Evolutionary conservation across 1,140 invertebrate species (phyloP).

Genomic region (Apis cerana): DNA sequence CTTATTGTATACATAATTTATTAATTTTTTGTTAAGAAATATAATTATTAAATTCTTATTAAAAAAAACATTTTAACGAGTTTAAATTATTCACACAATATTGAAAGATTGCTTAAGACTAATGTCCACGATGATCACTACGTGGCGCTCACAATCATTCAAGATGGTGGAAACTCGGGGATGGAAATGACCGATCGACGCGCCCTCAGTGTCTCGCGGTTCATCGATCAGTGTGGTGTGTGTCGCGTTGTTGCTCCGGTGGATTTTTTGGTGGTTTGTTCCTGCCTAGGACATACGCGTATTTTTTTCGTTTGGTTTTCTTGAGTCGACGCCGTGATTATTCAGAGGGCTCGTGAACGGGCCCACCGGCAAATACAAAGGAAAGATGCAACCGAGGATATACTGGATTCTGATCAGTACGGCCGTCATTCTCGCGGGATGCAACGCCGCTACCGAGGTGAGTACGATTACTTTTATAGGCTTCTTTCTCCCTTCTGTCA

Average conservation of each 20-base stretch:
- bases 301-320: conserved; percentile 27
- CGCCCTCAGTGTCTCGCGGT: conserved; percentile 75
- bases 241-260: conserved; percentile 74
- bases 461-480: conserved; percentile 30
- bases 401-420: conserved; percentile 70
- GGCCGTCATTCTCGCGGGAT: conserved; percentile 64
- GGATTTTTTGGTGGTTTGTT: conserved; percentile 70
- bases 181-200: conserved; percentile 64
- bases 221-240: conserved; percentile 77
- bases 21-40: too few species aligned
- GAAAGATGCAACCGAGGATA: conserved; percentile 75
- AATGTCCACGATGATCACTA: not conserved
- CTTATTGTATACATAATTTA: too few species aligned
- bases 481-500: conserved; percentile 16
- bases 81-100: conserved; percentile 10
- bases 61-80: not conserved
- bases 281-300: conserved; percentile 50
- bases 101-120: not conserved
- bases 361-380: conserved; percentile 47
- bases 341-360: conserved; percentile 33
- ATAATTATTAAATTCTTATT: too few species aligned
- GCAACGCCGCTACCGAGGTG: conserved; percentile 73
- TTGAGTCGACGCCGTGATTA: conserved; percentile 43
- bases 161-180: conserved; percentile 1
- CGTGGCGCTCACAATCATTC: not conserved